phyloP scores from a whole-genome alignment of 37 sponge, comb jelly and placozoan genomes.

The Dysidea cf. avara region DNA sequence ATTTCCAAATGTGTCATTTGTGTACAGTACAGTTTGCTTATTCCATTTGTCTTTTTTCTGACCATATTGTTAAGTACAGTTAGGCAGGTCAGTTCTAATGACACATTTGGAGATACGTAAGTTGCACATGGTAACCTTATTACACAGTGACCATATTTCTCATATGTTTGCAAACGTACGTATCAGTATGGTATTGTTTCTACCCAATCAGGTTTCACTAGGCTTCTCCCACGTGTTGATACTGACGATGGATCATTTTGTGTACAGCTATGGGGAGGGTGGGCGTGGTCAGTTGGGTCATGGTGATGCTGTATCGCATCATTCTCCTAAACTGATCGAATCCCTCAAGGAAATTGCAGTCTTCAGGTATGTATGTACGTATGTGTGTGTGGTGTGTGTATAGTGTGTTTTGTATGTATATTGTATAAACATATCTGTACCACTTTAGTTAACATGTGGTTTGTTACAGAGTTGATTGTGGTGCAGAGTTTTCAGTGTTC shows the following conservation, averaged over 20 bases:
- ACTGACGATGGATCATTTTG: slow-evolving; percentile 60
- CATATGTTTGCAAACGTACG: too few species aligned
- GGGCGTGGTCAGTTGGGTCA: slow-evolving; percentile 92
- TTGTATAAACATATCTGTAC: background rate
- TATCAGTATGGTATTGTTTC: too few species aligned
- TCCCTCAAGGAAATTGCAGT: slow-evolving; percentile 54
- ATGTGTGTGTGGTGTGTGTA: too few species aligned
- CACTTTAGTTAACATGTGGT: too few species aligned
- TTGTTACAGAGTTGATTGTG: slow-evolving; percentile 87
- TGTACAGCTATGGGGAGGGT: slow-evolving; percentile 88
- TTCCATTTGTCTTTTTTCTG: too few species aligned
- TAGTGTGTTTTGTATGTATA: background rate
- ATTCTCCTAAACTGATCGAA: slow-evolving; percentile 44
- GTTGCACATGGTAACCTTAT: too few species aligned
- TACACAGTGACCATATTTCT: too few species aligned
- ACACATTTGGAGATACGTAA: too few species aligned
- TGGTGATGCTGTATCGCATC: slow-evolving; percentile 36
- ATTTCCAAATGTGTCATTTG: too few species aligned
- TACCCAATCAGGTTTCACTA: slow-evolving; percentile 69
- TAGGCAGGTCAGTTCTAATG: too few species aligned
- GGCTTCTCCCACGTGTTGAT: slow-evolving; percentile 76
- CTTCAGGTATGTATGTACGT: slow-evolving; percentile 33
- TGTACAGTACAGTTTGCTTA: too few species aligned
- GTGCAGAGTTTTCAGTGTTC: slow-evolving; percentile 87
- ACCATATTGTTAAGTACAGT: too few species aligned